Evolutionary conservation across 1,140 invertebrate genomes (phyloP), one percentile per base, ranked within the genome.

Genomic region (Ceratina calcarata): DNA sequence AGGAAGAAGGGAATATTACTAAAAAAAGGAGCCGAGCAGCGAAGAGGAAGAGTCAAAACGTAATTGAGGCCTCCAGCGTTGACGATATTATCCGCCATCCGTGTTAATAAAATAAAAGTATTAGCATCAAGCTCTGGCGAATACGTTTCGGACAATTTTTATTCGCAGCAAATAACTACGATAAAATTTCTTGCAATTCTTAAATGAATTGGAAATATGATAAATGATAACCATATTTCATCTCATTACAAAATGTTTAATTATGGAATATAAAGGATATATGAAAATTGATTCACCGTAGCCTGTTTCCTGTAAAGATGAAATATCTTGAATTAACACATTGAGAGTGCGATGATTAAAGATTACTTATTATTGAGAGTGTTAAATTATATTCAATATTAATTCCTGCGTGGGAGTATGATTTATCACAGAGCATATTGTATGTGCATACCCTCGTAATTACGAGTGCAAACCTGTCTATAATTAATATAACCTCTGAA

Each of bases 1-100:
- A 64, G 66, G 51, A 78, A 65, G 51, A 49, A 61, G 74, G 68
- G 37, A 69, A 67, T 66, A 68, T 76, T 58, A 10, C 4, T 49
- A n/a, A 45, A 68, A 49, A 53, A 8, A 4, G 10, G 0, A 32
- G 37, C 15, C n/a, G 6, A 51, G 10, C 18, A 18, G 15, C 15
- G 3, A 3, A 45, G 3, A 20, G n/a, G 58, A 62, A 8, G 13
- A 49, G 49, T 20, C 64, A 10, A 20, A 18, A 18, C 37, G 20
- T 12, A 49, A 69, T 60, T 1, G 22, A 10, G 49, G 49, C 13
- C 65, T 4, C 3, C 1, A 37, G 7, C 2, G 10, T 51, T 45
- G 18, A 74, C 45, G 22, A 20, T 67, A 51, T 67, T 24, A 45
- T 22, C 20, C 16, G 2, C 3, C 20, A 13, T 18, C 6, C 7